Conservation (phyloP, 2,888 invertebrate genomes). For the Caenorhabditis angaria region DNA sequence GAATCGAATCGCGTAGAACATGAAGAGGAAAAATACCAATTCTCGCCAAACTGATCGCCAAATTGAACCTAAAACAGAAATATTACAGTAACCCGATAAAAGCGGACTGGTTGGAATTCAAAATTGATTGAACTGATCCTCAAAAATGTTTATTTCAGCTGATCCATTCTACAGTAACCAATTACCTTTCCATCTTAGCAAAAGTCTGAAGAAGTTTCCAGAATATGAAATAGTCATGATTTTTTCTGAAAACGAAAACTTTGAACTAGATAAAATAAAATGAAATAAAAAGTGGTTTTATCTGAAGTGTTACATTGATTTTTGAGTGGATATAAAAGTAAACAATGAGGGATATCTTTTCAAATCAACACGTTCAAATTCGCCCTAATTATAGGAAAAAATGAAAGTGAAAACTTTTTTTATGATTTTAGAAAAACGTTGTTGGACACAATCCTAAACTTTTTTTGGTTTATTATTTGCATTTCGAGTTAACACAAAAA, state of each 20-base stretch:
- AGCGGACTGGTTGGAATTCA: not conserved
- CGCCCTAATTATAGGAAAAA: no score
- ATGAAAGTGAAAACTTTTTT: not conserved
- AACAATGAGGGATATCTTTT: not conserved
- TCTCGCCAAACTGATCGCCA: conserved; percentile 59
- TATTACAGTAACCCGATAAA: not conserved
- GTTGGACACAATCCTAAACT: no score
- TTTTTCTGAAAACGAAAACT: not conserved
- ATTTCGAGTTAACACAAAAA: no score
- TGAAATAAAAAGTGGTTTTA: not conserved
- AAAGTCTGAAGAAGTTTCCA: conserved; percentile 55
- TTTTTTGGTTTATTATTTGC: no score
- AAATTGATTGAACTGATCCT: no score
- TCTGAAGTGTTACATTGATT: conserved; percentile 4
- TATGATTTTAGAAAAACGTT: not conserved
- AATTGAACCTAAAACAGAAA: conserved; percentile 41
- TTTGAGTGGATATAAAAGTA: conserved; percentile 5
- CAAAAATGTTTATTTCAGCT: no score
- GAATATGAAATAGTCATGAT: conserved; percentile 62
- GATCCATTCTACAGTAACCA: not conserved
- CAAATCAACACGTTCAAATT: not conserved
- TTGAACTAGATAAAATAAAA: no score
- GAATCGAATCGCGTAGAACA: conserved; percentile 55
- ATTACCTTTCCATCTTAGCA: conserved; percentile 58
- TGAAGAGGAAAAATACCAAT: conserved; percentile 46